Base-by-base conservation (phyloP, 2,797 vertebrate genomes). In the Poecilia picta region DNA sequence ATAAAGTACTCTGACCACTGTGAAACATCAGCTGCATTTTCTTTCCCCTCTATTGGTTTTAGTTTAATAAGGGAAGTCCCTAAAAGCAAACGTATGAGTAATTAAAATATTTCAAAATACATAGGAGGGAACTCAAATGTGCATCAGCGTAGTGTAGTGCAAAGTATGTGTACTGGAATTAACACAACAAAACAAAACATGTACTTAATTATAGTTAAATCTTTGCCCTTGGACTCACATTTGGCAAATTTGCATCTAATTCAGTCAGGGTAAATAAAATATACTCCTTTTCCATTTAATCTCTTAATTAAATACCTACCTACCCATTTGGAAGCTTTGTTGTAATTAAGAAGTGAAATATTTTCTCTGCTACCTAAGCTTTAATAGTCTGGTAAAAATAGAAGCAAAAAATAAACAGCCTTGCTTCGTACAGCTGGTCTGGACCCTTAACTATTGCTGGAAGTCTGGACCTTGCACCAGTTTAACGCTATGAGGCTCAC, bases 261-360 rank as follows among this genome's bases (percentile, higher is more conserved):
- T 79, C 47, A 74, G 66, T 33, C 45, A 18, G 11, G 23, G 20
- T 31, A 53, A 79, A 85, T 76, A 33, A 74, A 85, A 78, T n/a
- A 79, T 73, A 70, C 33, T 72, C 25, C 16, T 25, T 71, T 53
- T 16, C 43, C 47, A 70, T 71, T 76, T 83, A 77, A 36, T 75
- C 59, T 75, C 57, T 86, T 78, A 47, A 83, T 85, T 83, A 71
- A 36, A 46, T 82, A 28, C 73, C 74, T 70, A 23, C 68, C 81
- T 70, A n/a, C 71, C 83, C 39, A 83, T 87, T 89, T 81, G 62
- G 33, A 66, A 20, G 68, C 55, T 77, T n/a, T 31, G 45, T 64
- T 51, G 70, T 55, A 28, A 45, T 83, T 74, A 49, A 8, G 28
- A 18, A 33, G 41, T 68, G 25, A 86, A 78, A 72, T 78, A 15